phyloP scores from a whole-genome alignment of 2,797 vertebrate genomes.

The Glossophaga mutica region DNA sequence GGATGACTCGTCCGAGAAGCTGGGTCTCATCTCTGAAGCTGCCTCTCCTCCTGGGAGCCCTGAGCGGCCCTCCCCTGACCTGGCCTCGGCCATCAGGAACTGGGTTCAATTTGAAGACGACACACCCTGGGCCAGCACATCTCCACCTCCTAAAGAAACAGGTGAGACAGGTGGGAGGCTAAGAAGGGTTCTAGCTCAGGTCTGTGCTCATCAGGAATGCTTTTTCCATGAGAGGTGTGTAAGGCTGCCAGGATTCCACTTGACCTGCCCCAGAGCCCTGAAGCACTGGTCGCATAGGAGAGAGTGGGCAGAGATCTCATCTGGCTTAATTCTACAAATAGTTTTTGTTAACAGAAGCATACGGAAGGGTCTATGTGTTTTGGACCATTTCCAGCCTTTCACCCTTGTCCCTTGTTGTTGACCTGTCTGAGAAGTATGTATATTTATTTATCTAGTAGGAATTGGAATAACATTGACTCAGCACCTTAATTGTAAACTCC shows the following conservation, averaged over 20 bases:
- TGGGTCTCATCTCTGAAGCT: slow-evolving; percentile 65
- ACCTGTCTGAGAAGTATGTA: background rate
- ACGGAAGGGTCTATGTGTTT: background rate
- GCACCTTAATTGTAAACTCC: background rate
- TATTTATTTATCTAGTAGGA: background rate
- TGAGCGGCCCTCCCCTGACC: slow-evolving; percentile 52
- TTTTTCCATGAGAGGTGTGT: background rate
- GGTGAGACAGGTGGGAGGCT: slow-evolving; percentile 62
- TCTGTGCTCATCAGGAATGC: background rate
- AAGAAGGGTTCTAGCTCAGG: background rate
- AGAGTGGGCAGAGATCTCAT: background rate
- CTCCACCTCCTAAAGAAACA: slow-evolving; percentile 63
- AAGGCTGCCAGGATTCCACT: background rate
- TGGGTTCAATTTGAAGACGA: slow-evolving; percentile 88
- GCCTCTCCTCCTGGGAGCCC: slow-evolving; percentile 67
- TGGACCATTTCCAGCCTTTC: background rate
- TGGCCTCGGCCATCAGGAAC: slow-evolving; percentile 77
- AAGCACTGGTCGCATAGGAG: background rate
- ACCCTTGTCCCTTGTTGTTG: background rate
- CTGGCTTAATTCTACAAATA: background rate
- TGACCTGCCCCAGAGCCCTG: background rate
- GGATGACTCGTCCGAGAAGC: slow-evolving; percentile 69
- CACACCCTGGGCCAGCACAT: slow-evolving; percentile 72
- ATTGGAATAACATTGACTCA: background rate
- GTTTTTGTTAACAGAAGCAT: background rate